Evolutionary conservation across 2,888 invertebrate species (phyloP), one percentile per base, ranked within the genome.

Genomic region (Esperia sulphurella): DNA sequence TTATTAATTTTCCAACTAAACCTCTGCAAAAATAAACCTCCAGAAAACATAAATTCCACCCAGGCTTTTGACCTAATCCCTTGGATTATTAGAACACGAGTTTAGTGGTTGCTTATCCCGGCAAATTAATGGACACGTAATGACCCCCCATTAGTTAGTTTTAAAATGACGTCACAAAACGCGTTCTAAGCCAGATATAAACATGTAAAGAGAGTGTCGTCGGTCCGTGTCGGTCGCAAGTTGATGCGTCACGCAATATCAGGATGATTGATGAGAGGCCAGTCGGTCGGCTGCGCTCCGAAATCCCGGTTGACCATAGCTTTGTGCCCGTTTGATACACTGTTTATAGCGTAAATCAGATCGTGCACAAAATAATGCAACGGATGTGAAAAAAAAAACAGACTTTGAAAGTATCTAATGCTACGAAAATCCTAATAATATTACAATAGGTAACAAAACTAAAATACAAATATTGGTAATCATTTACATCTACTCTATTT

Each of bases 191-290:
- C 59, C 56, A 48, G 52, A 61, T 55, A 55, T 42, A 14, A 60
- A 57, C 59, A 58, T 68, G 73, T 71, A 71, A 74, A 79, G 75
- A 72, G 35, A 30, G 68, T 72, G 69, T 76, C 68, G 63, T n/a
- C 46, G 48, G 48, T 46, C 53, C 51, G 63, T 58, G 37, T 12
- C 12, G 41, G 50, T 28, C 60, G 60, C 63, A 68, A 78, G 72
- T 78, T 80, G 79, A 75, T 77, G 79, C 74, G 83, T 82, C 81
- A 83, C 78, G 79, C 80, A 79, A 81, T 82, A 83, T 82, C 78
- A 71, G 61, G 66, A 72, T 85, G 84, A 85, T 84, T 83, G 81
- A 80, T 79, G 79, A 71, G 61, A 56, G 57, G 51, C 54, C 59
- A 61, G 51, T 48, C 54, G 39, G 39, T 13, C 13, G 39, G 39